Evolutionary conservation across 2,888 invertebrate genomes (phyloP).

Genomic region (Hipparchia sbordonii): DNA sequence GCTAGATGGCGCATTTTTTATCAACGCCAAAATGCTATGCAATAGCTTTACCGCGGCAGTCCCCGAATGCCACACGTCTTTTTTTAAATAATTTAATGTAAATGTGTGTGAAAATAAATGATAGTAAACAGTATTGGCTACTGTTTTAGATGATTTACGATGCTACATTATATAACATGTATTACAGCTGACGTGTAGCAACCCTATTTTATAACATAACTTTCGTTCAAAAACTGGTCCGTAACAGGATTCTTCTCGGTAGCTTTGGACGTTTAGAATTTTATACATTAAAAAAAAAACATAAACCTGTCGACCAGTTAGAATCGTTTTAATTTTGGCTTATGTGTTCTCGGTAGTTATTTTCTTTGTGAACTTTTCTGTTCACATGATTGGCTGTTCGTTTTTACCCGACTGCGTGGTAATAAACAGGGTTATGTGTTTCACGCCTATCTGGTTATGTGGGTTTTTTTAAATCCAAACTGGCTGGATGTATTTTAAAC

Average conservation of each 20-base stretch:
- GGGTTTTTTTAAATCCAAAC: no score
- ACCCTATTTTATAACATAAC: slow-evolving; percentile 62
- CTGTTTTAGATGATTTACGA: background rate
- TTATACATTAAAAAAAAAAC: slow-evolving; percentile 34
- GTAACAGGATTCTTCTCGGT: slow-evolving; percentile 65
- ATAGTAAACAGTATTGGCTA: no score
- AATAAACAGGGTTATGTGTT: no score
- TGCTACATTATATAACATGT: background rate
- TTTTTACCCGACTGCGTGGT: background rate
- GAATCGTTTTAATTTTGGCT: slow-evolving; percentile 34
- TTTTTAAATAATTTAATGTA: no score
- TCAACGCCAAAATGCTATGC: no score
- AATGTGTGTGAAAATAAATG: no score
- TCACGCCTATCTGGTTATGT: no score
- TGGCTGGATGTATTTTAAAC: no score
- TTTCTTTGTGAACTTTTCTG: slow-evolving; percentile 23
- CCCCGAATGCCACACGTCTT: no score
- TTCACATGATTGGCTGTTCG: slow-evolving; percentile 32
- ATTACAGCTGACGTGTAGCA: slow-evolving; percentile 22
- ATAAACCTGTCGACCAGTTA: slow-evolving; percentile 33
- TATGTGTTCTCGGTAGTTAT: slow-evolving; percentile 23
- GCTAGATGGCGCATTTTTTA: no score
- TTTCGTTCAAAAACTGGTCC: slow-evolving; percentile 66
- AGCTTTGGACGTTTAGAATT: slow-evolving; percentile 57
- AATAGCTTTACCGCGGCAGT: no score